Evolutionary conservation across 2,888 invertebrate genomes (phyloP), one percentile per base, ranked within the genome.

Genomic region (Acleris emargana): DNA sequence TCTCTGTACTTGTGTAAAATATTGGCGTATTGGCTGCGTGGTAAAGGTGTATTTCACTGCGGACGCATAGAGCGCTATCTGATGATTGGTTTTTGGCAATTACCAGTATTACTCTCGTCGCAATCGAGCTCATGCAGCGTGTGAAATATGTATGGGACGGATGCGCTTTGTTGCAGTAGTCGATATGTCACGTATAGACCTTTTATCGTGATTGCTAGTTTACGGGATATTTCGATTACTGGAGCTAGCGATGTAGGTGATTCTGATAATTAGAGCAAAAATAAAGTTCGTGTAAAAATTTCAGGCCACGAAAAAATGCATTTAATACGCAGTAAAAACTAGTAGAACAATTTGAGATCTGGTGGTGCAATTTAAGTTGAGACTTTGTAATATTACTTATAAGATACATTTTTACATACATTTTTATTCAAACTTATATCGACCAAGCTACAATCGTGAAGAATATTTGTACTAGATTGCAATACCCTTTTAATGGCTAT

Each of bases 21-120:
- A 58, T 69, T 58, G 69, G 70, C 67, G 64, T 70, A 71, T 70
- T 73, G 72, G 73, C 73, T 72, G 71, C 74, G 86, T 86, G 85
- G 86, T 88, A 84, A 89, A 89, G 89, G 87, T 86, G 88, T 91
- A 90, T 90, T 89, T 91, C 91, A 91, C 83, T 81, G 81, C 81
- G 83, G 86, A 86, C 86, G 89, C 85, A 84, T 80, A 81, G 81
- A 79, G 78, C 89, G 90, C 91, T 92, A 92, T 92, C 92, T 92
- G 92, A 92, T 92, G 92, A 92, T 92, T 92, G 92, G 91, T 92
- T 92, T 92, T 92, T 92, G 92, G 91, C 91, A 92, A 92, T 92
- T 92, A 92, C 83, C 92, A 87, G 89, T 91, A 91, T 91, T 91
- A 90, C 88, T 85, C 89, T 88, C 88, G 83, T 87, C 83, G 85